Conservation (phyloP, 92 coral and sea anemone genomes). For the Palythoa grandiflora region DNA sequence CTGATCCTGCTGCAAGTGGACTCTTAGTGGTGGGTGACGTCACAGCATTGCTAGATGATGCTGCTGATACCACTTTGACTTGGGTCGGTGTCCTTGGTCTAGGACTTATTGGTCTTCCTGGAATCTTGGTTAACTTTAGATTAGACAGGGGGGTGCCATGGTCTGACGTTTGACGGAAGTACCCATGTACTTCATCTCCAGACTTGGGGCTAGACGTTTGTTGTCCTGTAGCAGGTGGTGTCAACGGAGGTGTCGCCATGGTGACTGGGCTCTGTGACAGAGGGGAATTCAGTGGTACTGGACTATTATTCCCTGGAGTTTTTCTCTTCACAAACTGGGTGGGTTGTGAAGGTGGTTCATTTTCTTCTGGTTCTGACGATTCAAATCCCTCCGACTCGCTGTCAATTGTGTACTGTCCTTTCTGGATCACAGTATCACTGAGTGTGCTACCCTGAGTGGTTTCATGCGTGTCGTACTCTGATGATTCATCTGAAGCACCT, state of each 20-base stretch:
- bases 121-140: conserved; percentile 24
- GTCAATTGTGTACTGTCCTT: conserved; percentile 24
- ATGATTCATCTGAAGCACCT: conserved; percentile 17
- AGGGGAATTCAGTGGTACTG: neutral
- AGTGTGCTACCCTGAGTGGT: conserved; percentile 24
- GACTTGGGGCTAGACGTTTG: conserved; percentile 29
- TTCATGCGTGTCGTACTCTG: conserved; percentile 19
- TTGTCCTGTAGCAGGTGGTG: conserved; percentile 5
- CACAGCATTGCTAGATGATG: conserved; percentile 6
- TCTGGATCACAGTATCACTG: conserved; percentile 31
- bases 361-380: conserved; percentile 35
- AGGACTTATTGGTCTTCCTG: conserved; percentile 34
- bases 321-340: neutral
- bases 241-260: conserved; percentile 21
- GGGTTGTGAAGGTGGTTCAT: conserved; percentile 4
- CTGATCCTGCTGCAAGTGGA: conserved; percentile 31
- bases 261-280: conserved; percentile 33
- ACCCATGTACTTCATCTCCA: conserved; percentile 26
- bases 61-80: neutral
- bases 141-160: conserved; percentile 40
- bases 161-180: conserved; percentile 36
- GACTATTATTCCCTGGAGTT: conserved; percentile 1
- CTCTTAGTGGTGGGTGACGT: conserved; percentile 44
- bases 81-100: conserved; percentile 26
- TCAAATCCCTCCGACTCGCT: conserved; percentile 31